These are phyloP conservation scores for Hippocampus comes DNA, from an alignment of 2,113 vertebrate genomes.

Conservation along the genomic window DNA sequence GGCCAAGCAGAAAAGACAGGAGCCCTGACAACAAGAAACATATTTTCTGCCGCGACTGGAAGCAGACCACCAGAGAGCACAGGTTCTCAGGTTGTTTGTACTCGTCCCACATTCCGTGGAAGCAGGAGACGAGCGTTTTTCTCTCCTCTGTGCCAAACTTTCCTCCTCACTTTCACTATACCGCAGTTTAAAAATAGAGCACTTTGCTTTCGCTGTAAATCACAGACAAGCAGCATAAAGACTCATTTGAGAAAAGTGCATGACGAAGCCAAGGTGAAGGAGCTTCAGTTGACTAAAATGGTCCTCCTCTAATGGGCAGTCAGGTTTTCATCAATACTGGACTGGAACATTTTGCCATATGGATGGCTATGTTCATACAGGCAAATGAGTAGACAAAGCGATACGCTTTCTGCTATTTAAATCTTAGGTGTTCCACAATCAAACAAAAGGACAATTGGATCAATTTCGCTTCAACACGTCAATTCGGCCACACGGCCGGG, in stretches of 20 bases:
- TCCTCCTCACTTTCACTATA: slow-evolving; percentile 11
- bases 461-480: not conserved
- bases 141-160: slow-evolving; percentile 12
- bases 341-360: not conserved
- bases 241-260: slow-evolving; percentile 49
- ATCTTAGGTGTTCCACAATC: not conserved
- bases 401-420: not conserved
- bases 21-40: slow-evolving; percentile 5
- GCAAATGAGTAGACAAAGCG: not conserved
- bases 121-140: slow-evolving; percentile 29
- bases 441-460: not conserved
- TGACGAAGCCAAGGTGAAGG: slow-evolving; percentile 31
- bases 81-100: slow-evolving; percentile 23
- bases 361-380: not conserved
- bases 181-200: slow-evolving; percentile 60
- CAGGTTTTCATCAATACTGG: slow-evolving; percentile 7
- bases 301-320: slow-evolving; percentile 24
- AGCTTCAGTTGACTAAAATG: slow-evolving; percentile 23
- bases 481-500: not conserved
- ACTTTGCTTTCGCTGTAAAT: slow-evolving; percentile 54
- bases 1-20: slow-evolving; percentile 2
- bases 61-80: slow-evolving; percentile 5
- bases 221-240: slow-evolving; percentile 35
- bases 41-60: slow-evolving; percentile 5
- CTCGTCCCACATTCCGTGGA: slow-evolving; percentile 17